Conservation (phyloP, 2,797 vertebrate genomes). For the Fringilla coelebs region DNA sequence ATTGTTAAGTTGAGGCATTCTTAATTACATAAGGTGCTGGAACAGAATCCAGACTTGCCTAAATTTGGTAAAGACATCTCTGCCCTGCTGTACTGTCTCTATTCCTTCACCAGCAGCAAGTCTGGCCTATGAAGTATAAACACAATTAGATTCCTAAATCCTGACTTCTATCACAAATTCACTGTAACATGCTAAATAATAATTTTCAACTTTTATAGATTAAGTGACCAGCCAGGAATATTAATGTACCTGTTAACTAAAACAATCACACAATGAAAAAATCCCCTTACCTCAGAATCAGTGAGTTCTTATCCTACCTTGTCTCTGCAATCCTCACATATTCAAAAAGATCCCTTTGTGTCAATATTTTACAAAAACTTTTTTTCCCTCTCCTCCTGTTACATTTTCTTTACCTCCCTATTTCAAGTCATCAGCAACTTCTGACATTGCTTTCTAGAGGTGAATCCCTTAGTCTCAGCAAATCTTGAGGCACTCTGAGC, state of each 20-base stretch:
- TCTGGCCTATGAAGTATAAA: background rate
- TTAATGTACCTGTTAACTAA: background rate
- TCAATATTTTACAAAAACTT: background rate
- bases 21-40: background rate
- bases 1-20: background rate
- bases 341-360: background rate
- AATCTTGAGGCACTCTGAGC: background rate
- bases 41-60: background rate
- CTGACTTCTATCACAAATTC: background rate
- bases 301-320: background rate
- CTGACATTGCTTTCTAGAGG: background rate
- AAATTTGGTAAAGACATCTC: background rate
- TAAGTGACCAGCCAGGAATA: background rate
- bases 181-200: background rate
- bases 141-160: background rate
- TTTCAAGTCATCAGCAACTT: background rate
- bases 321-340: background rate
- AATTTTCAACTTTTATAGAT: background rate
- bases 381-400: background rate
- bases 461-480: background rate
- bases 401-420: background rate
- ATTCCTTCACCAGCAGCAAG: background rate
- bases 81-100: background rate
- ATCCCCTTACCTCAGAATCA: background rate
- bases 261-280: background rate